A percentile compares a stretch with the other conserved stretches of the same genome.
These are phyloP conservation scores for Telmatochromis sp. DNA, from an alignment of 2,113 vertebrate species.

Conservation along the genomic window DNA sequence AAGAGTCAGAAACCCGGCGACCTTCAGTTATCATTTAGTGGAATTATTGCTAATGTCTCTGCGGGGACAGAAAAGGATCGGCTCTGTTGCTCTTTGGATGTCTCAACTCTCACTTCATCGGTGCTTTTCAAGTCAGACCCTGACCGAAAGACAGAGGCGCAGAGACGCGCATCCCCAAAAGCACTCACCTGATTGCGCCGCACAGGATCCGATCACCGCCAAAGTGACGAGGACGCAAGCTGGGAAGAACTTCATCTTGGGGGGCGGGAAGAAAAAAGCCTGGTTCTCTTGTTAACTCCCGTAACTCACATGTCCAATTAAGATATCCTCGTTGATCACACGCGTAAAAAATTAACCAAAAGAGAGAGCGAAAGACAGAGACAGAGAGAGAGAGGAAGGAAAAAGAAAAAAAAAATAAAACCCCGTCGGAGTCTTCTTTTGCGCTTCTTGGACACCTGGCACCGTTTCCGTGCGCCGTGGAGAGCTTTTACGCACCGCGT, in stretches of 20 bases:
- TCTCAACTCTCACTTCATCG: not conserved
- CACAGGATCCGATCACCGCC: conserved; percentile 41
- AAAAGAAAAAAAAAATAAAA: not conserved
- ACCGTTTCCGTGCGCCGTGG: conserved; percentile 16
- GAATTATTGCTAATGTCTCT: not conserved
- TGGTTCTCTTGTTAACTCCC: conserved; percentile 52
- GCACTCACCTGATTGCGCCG: conserved; percentile 70
- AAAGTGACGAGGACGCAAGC: conserved; percentile 56
- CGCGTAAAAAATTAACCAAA: not conserved
- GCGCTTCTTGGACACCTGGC: not conserved
- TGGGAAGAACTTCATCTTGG: conserved; percentile 65
- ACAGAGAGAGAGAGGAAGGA: not conserved
- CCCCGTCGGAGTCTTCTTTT: not conserved
- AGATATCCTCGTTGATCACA: conserved; percentile 48
- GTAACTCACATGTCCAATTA: conserved; percentile 68
- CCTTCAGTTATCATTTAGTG: not conserved
- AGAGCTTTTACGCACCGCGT: conserved; percentile 39
- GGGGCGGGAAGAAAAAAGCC: not conserved
- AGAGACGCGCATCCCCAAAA: not conserved
- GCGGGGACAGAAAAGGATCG: not conserved
- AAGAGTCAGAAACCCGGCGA: not conserved
- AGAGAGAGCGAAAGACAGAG: not conserved
- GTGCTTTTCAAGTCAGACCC: not conserved
- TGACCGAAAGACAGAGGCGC: not conserved
- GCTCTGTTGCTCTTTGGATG: not conserved